A percentile compares a stretch with the other conserved stretches of the same genome.
phyloP scores from a whole-genome alignment of 37 sponge, comb jelly and placozoan genomes.

The Cliona cf. orientalis region DNA sequence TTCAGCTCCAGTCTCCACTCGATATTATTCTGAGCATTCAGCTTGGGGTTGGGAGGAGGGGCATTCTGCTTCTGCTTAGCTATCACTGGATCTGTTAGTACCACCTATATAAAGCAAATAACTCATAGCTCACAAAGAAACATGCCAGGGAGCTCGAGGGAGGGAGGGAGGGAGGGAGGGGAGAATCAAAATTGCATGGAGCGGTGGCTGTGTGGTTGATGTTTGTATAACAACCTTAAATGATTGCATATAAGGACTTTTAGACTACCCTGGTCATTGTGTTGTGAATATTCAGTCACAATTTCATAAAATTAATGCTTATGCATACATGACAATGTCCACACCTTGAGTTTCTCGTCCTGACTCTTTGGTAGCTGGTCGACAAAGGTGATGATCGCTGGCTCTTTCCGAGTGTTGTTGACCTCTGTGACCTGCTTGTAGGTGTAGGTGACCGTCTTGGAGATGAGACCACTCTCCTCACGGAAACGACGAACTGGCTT shows the following conservation, averaged over 20 bases:
- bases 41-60: slow-evolving; percentile 63
- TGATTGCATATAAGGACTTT: neutral
- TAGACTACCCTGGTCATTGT: neutral
- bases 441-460: slow-evolving; percentile 59
- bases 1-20: slow-evolving; percentile 78
- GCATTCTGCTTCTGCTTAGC: slow-evolving; percentile 59
- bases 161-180: neutral
- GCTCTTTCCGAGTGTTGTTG: slow-evolving; percentile 65
- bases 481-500: slow-evolving; percentile 69
- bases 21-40: slow-evolving; percentile 72
- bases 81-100: slow-evolving; percentile 64
- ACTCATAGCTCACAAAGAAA: no score
- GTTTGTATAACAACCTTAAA: neutral
- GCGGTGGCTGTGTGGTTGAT: neutral
- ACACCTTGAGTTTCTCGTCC: slow-evolving; percentile 91
- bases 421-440: slow-evolving; percentile 86
- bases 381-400: slow-evolving; percentile 61
- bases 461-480: slow-evolving; percentile 71
- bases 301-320: neutral
- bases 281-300: neutral
- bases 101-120: slow-evolving; percentile 40
- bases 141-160: no score
- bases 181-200: neutral
- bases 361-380: slow-evolving; percentile 85
- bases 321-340: neutral